Evolutionary conservation across 2,113 vertebrate species (phyloP), one percentile per base, ranked within the genome.

Genomic region (Nyctibius bracteatus): DNA sequence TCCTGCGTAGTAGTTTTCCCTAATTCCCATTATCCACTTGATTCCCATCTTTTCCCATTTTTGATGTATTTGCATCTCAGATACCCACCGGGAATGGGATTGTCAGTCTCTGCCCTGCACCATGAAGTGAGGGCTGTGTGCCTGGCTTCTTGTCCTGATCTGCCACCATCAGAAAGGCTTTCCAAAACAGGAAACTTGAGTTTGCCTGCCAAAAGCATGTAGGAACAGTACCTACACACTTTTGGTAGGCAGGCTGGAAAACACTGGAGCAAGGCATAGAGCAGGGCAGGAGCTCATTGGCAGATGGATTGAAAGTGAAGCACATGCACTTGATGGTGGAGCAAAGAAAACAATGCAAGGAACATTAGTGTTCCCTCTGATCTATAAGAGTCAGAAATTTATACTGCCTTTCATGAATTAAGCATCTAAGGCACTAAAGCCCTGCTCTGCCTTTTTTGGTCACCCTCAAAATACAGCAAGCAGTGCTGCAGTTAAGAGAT

Each of bases 171-270:
- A 19, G 47, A 71, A 80, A 39, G 23, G 31, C 14, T 73, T 91
- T 81, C 41, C 23, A 61, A 67, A 77, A 31, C 9, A 37, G 25
- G 54, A 28, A 46, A 35, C 10, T 55, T 43, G 30, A 44, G 17
- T n/a, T 73, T 57, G 39, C 30, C 39, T 43, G 27, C 71, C 16
- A 73, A 44, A 57, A 44, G 16, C 13, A 3, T 22, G 35, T 12
- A 47, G 59, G 59, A 51, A 41, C 1, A 2, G 66, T 57, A 51
- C 0, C 0, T 33, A 47, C 9, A 23, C 0, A 0, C 6, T 43
- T 80, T 65, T 31, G n/a, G 17, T 46, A 83, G 20, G 18, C n/a
- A 62, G 37, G 20, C 43, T 92, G 39, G 47, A 80, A 55, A 72
- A 43, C 13, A 8, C 30, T 47, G n/a, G 27, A 14, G 9, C 68